Evolutionary conservation across 1,140 invertebrate species (phyloP).

Genomic region (Panulirus ornatus): DNA sequence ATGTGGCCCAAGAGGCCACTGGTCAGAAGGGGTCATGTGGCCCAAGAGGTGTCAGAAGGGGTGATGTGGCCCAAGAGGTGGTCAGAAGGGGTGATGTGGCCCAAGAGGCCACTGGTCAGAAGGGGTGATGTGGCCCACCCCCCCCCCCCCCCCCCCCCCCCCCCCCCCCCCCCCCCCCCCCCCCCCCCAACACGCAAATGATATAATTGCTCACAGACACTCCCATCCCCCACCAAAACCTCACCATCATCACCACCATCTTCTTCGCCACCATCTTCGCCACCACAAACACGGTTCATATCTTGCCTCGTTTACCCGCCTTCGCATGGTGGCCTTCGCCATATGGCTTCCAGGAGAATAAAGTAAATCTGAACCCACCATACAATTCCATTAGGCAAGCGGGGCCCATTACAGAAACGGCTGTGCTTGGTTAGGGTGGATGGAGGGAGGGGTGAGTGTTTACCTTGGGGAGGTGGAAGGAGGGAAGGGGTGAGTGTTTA

Average conservation of each 20-base stretch:
- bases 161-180: background rate
- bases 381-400: too few relatives aligned
- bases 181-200: background rate
- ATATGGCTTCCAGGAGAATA: background rate
- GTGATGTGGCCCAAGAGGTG: too few relatives aligned
- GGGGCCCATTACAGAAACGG: too few relatives aligned
- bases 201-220: too few relatives aligned
- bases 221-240: background rate
- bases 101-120: too few relatives aligned
- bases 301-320: background rate
- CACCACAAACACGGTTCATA: background rate
- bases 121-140: background rate
- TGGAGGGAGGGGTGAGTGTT: background rate
- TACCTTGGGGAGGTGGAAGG: background rate
- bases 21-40: too few relatives aligned
- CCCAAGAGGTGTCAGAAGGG: too few relatives aligned
- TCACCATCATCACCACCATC: background rate
- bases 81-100: too few relatives aligned
- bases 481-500: background rate
- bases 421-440: background rate
- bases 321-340: background rate
- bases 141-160: background rate
- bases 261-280: background rate
- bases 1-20: too few relatives aligned
- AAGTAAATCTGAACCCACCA: too few relatives aligned